Evolutionary conservation across 2,113 vertebrate genomes (phyloP), one percentile per base, ranked within the genome.

Genomic region (Cryptotis parvus): DNA sequence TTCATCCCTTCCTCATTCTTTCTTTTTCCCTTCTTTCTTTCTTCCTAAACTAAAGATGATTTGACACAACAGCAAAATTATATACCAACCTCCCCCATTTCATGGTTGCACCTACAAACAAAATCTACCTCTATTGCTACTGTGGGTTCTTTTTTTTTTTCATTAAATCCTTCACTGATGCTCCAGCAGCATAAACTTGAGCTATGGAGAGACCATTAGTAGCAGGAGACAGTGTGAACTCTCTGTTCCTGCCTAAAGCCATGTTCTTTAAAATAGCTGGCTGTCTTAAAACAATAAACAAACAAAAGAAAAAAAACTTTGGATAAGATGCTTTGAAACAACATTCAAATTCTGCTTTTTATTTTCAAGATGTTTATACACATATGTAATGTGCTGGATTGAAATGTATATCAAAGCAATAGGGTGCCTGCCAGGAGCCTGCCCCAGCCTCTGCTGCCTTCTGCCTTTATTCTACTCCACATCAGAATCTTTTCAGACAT

Each of bases 311-410:
- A 81, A 82, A 43, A 39, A 22, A 43, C 31, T 73, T n/a, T 1
- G 37, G 31, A 66, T n/a, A n/a, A n/a, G n/a, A n/a, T 24, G 27
- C 22, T 81, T 35, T 35, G 83, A 75, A 88, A 94, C 76, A 43
- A 37, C 29, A 45, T 72, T 88, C 37, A 52, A 52, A 11, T 43
- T 68, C 41, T 37, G 76, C 52, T 77, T 4, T 76, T 89, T 83
- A 69, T 83, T 84, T 88, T 77, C 75, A 85, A 39, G 63, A 29
- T 88, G 37, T 92, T 73, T 81, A 27, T 49, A 6, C 52, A 29
- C 31, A n/a, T 4, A 27, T 29, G 11, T 18, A 52, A 37, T 4
- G 31, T 3, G 41, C 68, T 20, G 45, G 31, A n/a, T 22, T 43
- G 29, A 37, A 33, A 16, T 11, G 4, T 43, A 0, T 37, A 58